Conservation (phyloP, 1,140 invertebrate genomes). For the Drosophila arizonae region DNA sequence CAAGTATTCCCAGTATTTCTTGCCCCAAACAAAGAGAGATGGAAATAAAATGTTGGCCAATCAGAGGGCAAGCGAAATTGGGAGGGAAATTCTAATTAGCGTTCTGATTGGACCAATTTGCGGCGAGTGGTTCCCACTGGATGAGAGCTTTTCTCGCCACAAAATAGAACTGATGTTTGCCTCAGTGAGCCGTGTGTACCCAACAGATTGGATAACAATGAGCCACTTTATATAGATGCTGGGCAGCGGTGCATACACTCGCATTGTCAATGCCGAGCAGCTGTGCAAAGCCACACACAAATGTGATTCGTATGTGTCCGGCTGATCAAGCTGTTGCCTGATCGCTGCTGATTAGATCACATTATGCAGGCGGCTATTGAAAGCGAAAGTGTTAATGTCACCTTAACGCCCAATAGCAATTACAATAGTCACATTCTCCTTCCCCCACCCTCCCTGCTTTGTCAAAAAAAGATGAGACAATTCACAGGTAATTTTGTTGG, state of each 20-base stretch:
- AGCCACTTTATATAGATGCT: conserved; percentile 1
- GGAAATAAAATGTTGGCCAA: too few species aligned
- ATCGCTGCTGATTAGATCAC: conserved; percentile 16
- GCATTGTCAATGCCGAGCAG: neutral
- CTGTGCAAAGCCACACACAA: conserved; percentile 7
- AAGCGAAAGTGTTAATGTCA: conserved; percentile 73
- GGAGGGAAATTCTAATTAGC: too few species aligned
- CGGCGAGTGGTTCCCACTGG: too few species aligned
- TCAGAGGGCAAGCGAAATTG: too few species aligned
- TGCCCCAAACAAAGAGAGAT: too few species aligned
- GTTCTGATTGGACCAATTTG: too few species aligned
- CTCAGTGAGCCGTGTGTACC: neutral
- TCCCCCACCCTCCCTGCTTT: too few species aligned
- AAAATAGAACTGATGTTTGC: neutral
- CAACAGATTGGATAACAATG: conserved; percentile 1
- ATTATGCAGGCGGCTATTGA: conserved; percentile 13
- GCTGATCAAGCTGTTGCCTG: conserved; percentile 25
- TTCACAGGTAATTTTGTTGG: neutral
- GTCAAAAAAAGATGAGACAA: neutral
- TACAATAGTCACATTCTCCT: conserved; percentile 25
- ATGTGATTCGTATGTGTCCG: neutral
- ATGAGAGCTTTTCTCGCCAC: too few species aligned
- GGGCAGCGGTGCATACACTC: conserved; percentile 9
- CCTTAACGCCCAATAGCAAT: conserved; percentile 37
- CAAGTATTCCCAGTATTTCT: too few species aligned